Conservation (phyloP, 2,113 vertebrate species). For the Hepsetus odoe region DNA sequence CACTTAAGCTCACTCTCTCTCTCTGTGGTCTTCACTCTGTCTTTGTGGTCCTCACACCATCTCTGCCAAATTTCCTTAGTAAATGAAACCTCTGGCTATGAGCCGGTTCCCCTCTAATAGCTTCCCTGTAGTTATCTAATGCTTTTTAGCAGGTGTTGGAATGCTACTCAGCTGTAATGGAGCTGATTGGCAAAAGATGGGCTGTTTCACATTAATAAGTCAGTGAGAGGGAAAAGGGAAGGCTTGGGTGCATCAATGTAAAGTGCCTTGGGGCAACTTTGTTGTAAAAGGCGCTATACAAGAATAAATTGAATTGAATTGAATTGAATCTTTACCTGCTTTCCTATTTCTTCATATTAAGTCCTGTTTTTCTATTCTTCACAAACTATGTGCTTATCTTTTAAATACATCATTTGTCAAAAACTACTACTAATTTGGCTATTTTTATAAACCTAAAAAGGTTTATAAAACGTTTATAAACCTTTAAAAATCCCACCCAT, state of each 20-base stretch:
- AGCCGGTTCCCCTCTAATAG: constrained; percentile 12
- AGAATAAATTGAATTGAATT: no score
- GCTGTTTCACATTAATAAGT: background rate
- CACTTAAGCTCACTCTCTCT: background rate
- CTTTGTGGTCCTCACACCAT: background rate
- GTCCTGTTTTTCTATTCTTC: no score
- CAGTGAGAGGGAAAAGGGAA: background rate
- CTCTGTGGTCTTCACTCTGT: background rate
- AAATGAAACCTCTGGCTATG: background rate
- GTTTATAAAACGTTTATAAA: no score
- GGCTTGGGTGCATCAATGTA: background rate
- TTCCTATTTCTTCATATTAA: no score
- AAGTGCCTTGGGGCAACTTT: no score
- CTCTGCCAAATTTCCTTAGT: background rate
- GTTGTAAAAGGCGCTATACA: no score
- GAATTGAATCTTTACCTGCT: no score
- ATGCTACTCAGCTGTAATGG: background rate
- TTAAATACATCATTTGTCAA: no score
- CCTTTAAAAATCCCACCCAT: no score
- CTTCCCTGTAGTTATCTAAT: background rate
- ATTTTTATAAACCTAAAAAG: no score
- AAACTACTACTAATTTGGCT: no score
- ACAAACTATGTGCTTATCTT: no score
- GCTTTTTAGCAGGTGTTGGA: constrained; percentile 20
- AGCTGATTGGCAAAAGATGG: background rate